Conservation (phyloP, 2,113 vertebrate species). For the Circaetus gallicus region DNA sequence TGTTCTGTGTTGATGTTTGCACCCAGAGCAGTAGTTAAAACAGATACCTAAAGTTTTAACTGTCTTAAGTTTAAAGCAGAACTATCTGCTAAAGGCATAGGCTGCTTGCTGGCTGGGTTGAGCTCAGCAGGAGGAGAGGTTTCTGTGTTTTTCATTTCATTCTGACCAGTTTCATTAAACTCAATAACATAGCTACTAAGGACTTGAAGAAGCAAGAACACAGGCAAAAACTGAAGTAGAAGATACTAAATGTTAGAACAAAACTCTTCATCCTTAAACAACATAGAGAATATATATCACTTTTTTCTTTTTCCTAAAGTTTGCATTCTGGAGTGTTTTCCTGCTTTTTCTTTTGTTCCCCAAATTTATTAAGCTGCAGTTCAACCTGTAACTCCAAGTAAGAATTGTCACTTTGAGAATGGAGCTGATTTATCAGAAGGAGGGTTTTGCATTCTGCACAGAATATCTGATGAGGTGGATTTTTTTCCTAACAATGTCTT, state of each 20-base stretch:
- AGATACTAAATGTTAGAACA: background rate
- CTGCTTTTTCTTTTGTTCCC: background rate
- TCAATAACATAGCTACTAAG: background rate
- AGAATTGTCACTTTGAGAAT: slow-evolving; percentile 54
- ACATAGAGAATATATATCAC: background rate
- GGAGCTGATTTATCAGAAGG: slow-evolving; percentile 54
- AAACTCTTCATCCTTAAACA: background rate
- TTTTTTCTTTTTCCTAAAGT: background rate
- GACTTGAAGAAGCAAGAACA: background rate
- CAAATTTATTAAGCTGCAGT: background rate
- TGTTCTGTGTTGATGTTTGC: background rate
- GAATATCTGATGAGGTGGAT: slow-evolving; percentile 44
- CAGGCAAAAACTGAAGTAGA: background rate
- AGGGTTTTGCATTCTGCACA: slow-evolving; percentile 2
- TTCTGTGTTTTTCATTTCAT: background rate
- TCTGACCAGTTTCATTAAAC: background rate
- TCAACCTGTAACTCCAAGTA: background rate
- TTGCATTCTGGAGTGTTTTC: background rate
- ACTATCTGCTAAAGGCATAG: background rate
- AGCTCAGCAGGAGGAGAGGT: background rate
- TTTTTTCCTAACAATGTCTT: slow-evolving; percentile 15
- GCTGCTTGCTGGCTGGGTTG: background rate
- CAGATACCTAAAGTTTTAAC: background rate
- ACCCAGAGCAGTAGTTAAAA: background rate
- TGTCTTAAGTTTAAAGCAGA: background rate